Base-by-base conservation (phyloP, 2,113 vertebrate genomes). In the Datnioides undecimradiatus region DNA sequence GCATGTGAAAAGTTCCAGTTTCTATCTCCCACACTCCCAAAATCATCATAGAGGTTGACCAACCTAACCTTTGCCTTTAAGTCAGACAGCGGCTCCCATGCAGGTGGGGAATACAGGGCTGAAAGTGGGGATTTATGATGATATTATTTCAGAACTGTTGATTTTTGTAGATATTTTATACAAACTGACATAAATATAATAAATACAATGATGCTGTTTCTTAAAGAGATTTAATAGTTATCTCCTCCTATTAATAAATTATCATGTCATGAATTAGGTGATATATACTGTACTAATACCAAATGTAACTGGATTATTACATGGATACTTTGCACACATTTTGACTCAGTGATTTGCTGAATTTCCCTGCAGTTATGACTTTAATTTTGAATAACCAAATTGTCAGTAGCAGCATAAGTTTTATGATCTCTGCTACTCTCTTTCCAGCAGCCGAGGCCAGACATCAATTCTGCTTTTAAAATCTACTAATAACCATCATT, bases 1-100 rank as follows among this genome's bases (percentile, higher is more conserved):
- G 60, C 23, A 67, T 66, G 76, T 83, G 68, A 77, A 85, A 67
- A 49, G 54, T 80, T 55, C 64, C 81, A 27, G 46, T 27, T 58
- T 80, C 76, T 38, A 34, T 79, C 52, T 84, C 81, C 60, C 74
- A 85, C 83, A 66, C 43, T 72, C 46, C 17, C 31, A 21, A 64
- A 70, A 75, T 85, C 33, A 46, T 3, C 12, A 46, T 14, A 12
- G 52, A 52, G 13, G 64, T 55, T 65, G 41, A 77, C 9, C 23
- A 33, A n/a, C 29, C 21, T 8, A 12, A 49, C 16, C 36, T 60
- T 73, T 62, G 11, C 34, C 41, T 45, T 46, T 36, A 23, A 46
- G 16, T 55, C 19, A 23, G 17, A 34, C 21, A 76, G 55, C 27
- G 38, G 38, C 40, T 76, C 41, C 19, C 38, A 40, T 40, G 46